Conservation (phyloP, 2,113 vertebrate genomes). For the Tringa solitaria region DNA sequence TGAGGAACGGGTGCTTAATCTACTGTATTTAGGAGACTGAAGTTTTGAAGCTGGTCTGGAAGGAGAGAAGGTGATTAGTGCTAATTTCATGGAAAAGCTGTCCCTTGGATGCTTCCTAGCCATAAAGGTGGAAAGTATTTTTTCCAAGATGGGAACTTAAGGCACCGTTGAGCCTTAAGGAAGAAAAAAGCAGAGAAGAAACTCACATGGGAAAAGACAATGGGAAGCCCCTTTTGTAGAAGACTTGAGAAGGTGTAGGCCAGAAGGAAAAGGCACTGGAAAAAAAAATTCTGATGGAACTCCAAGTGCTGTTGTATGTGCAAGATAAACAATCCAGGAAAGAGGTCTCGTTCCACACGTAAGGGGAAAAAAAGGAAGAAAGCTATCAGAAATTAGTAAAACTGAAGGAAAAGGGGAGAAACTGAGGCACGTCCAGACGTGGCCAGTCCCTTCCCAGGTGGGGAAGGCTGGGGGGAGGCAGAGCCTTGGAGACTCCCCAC, state of each 20-base stretch:
- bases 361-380: neutral
- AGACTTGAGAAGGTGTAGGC: neutral
- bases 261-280: neutral
- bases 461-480: neutral
- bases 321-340: neutral
- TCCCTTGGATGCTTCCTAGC: neutral
- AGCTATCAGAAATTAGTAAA: neutral
- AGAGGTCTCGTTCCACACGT: neutral
- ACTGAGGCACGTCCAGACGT: neutral
- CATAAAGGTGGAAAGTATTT: neutral
- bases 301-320: neutral
- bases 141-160: neutral
- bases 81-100: neutral
- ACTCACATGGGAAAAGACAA: neutral
- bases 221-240: neutral
- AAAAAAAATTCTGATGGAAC: neutral
- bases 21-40: neutral
- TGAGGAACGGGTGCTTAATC: neutral
- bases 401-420: neutral
- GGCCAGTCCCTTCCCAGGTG: neutral
- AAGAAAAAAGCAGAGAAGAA: neutral
- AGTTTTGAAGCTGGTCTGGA: neutral
- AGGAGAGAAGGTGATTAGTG: neutral
- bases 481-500: neutral
- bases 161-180: neutral